Base-by-base conservation (phyloP, 92 coral and sea anemone species). In the Hydrozoanthus gracilis region DNA sequence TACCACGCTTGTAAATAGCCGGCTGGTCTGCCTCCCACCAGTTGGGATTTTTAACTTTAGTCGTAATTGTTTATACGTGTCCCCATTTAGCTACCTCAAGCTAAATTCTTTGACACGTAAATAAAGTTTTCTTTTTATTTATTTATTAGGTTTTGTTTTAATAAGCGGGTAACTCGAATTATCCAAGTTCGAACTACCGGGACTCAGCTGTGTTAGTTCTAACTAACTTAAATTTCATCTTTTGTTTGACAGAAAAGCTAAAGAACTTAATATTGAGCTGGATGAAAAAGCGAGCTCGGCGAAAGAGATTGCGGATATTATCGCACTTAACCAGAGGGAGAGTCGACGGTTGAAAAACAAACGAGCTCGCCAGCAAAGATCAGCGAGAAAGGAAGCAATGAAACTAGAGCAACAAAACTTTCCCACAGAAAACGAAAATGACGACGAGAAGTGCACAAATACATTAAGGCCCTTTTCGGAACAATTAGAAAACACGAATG, bases 251-350 rank as follows among this genome's bases (percentile, higher is more conserved):
- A 80, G 85, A 5, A 80, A 50, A 80, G 85, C 85, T 5, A 70
- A 80, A 80, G 85, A 80, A 65, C 85, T 80, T 8, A n/a, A 18
- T 48, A 80, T 80, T 27, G 85, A 80, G 74, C 61, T 80, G 27
- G 49, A 80, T 11, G 16, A 12, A 4, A 80, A 80, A 11, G 73
- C 85, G 61, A 64, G 74, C 20, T 47, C 85, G 48, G 85, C 85
- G 35, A 45, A 64, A 51, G 74, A 80, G 62, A 16, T 80, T 11
- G 85, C 74, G 16, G 74, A 80, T 5, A 80, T 20, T 3, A 80
- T 80, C 10, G 85, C 85, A 48, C 39, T 80, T 2, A 80, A 80
- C 35, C 72, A 80, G 55, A 65, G 62, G 10, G 85, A 80, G 20
- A 80, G 60, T 45, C 85, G 85, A 17, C 6, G 85, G 72, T 7